A percentile compares a stretch with the other conserved stretches of the same genome.
Evolutionary conservation across 2,113 vertebrate genomes (phyloP).

Genomic region (Saguinus midas): DNA sequence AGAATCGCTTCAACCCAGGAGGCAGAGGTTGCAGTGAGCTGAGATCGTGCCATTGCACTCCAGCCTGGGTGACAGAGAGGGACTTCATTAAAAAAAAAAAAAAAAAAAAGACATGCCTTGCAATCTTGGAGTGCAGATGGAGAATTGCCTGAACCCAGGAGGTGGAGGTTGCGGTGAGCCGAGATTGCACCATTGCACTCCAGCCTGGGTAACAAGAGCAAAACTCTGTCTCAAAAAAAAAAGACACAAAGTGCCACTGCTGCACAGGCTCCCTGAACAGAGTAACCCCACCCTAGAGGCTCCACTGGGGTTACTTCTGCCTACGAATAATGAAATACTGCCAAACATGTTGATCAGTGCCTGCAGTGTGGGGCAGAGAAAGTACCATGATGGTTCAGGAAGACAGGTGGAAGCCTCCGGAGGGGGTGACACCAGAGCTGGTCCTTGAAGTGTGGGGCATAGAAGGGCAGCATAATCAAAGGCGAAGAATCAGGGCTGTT

Average conservation of each 20-base stretch:
- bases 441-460: neutral
- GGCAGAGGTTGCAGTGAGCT: too few relatives aligned
- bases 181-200: too few relatives aligned
- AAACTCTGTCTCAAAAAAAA: too few relatives aligned
- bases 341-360: fast-evolving
- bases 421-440: too few relatives aligned
- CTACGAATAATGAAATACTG: neutral
- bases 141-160: too few relatives aligned
- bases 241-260: neutral
- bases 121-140: neutral
- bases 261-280: neutral
- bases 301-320: neutral
- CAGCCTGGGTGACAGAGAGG: too few relatives aligned
- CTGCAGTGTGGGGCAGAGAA: neutral
- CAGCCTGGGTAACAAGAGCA: too few relatives aligned
- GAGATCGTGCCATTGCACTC: too few relatives aligned
- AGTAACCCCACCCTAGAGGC: neutral
- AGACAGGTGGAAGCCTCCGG: fast-evolving
- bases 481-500: neutral
- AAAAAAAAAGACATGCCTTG: neutral
- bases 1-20: too few relatives aligned
- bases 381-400: neutral
- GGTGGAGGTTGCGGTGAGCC: too few relatives aligned
- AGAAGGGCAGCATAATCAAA: neutral
- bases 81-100: too few relatives aligned